Evolutionary conservation across 2,113 vertebrate genomes (phyloP), one percentile per base, ranked within the genome.

Genomic region (Hucho hucho): DNA sequence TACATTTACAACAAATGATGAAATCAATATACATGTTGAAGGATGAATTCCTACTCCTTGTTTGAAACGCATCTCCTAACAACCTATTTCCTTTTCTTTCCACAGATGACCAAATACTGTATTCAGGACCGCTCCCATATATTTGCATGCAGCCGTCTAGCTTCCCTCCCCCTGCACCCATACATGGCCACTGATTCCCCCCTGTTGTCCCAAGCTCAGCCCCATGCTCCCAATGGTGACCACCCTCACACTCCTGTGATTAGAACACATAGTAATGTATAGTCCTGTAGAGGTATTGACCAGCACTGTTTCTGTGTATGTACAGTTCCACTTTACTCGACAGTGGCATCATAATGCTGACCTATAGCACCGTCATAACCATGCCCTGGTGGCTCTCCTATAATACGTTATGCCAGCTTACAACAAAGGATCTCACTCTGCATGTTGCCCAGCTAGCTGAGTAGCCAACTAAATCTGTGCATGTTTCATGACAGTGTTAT

Each of bases 91-190:
- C 16, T 59, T 73, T 1, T 77, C 69, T 87, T 12, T 80, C n/a
- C 82, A 6, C 84, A 90, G 88, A 78, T 29, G 86, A 92, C 89
- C 91, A 80, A 88, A 76, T 77, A 91, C 88, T 90, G 86, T 91
- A 24, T 79, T 75, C 26, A 53, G 70, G 74, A 82, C 78, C 32
- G 26, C 64, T 77, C 66, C 67, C 22, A 37, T 49, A n/a, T 43
- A 70, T 80, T 75, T 89, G 90, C 89, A 92, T 91, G 90, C 89
- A 83, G 87, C 88, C 88, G 64, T 47, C 22, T 47, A 43, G n/a
- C 37, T 75, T 79, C 78, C 67, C 70, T 75, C 77, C 81, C 11
- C 46, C 67, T 74, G 69, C 77, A 67, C 74, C 63, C 81, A 84
- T 53, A 53, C 16, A 18, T 53, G 49, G 49, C 49, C 49, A 53